Percentiles rank a stretch among this genome's conserved stretches.
phyloP scores from a whole-genome alignment of 2,797 vertebrate species.

The Neopelma chrysocephalum region DNA sequence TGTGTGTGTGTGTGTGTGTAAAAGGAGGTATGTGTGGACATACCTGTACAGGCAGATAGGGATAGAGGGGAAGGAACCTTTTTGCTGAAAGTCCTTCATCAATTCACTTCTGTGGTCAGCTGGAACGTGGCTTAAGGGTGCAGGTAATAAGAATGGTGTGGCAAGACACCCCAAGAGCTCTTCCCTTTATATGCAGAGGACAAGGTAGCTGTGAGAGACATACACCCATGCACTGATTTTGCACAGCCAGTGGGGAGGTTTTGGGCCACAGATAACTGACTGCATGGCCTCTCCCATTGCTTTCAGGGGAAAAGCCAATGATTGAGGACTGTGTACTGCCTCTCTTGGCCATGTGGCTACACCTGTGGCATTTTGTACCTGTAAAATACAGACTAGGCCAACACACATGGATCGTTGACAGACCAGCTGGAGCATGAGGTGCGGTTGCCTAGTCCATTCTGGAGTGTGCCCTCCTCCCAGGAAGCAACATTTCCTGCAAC shows the following conservation, averaged over 20 bases:
- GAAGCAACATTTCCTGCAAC: neutral
- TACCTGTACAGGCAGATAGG: neutral
- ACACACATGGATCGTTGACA: neutral
- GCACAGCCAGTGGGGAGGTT: neutral
- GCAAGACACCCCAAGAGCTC: fast-evolving
- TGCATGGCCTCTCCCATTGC: neutral
- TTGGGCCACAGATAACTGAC: neutral
- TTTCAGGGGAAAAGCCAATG: neutral
- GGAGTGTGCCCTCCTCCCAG: neutral
- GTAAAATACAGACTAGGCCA: neutral
- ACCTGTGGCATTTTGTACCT: fast-evolving
- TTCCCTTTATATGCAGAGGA: neutral
- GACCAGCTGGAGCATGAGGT: fast-evolving
- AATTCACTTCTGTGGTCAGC: neutral
- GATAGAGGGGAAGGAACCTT: neutral
- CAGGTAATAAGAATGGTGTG: neutral
- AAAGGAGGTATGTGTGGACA: neutral
- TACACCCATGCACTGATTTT: neutral
- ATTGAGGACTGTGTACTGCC: neutral
- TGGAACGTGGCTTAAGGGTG: neutral
- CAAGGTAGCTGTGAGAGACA: neutral
- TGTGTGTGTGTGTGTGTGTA: fast-evolving
- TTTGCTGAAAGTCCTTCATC: neutral
- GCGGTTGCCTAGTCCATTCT: fast-evolving
- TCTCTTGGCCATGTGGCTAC: neutral